Evolutionary conservation across 1,140 invertebrate genomes (phyloP), one percentile per base, ranked within the genome.

Genomic region (Neocloeon triangulifer): DNA sequence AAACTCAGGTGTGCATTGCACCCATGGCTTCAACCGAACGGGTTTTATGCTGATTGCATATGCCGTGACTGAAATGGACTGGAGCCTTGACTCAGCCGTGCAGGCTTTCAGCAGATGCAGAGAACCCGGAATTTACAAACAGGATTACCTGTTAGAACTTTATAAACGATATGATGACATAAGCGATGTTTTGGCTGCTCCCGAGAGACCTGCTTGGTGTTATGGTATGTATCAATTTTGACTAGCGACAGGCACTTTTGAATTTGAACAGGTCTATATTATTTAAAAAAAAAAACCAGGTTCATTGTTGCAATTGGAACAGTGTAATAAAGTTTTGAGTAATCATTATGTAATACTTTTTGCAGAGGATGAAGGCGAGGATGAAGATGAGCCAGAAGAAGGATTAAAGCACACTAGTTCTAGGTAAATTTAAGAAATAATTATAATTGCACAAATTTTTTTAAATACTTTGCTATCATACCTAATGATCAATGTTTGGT

Each of bases 1-100:
- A 33, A 6, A 8, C 33, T 10, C 46, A 60, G 69, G 72, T 27
- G 77, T 99, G 19, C 95, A 99, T 51, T 99, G 94, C 48, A 99
- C 94, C 1, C 94, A 99, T 61, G 95, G 94, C 0, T 99, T 97
- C 47, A 99, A 99, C 53, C 62, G 95, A 42, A 96, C 89, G 16
- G 95, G 82, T 1, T 99, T 96, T 50, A 58, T 98, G 1, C 80
- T 98, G 30, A 66, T 74, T 29, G 73, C 82, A 2, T 99, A 81
- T 53, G 62, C 98, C 43, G 76, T 96, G 5, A 69, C 86, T 56
- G 62, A 68, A 35, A 53, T 73, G 29, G 64, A 72, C 46, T 77
- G 60, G 45, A 75, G 70, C 49, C 59, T 92, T 3, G 78, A 84
- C 36, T 73, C 74, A 13, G 84, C 82, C 1, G 43, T 96, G 1